Evolutionary conservation across 2,888 invertebrate genomes (phyloP).

Genomic region (Protophormia terraenovae): DNA sequence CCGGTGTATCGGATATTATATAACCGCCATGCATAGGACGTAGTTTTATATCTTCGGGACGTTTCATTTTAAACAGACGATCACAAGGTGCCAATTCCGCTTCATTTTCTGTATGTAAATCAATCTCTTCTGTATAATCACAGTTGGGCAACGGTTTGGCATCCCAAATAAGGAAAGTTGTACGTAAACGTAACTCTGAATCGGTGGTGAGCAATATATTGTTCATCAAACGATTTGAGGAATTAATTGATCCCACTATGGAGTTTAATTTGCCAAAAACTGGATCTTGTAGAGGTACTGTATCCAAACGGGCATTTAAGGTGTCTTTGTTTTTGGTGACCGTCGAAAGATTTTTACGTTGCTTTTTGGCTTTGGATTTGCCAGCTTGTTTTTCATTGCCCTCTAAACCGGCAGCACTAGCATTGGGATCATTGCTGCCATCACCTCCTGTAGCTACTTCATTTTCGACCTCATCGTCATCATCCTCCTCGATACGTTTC

Average conservation of each 20-base stretch:
- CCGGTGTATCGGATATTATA: slow-evolving; percentile 78
- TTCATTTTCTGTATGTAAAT: slow-evolving; percentile 60
- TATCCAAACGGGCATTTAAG: slow-evolving; percentile 79
- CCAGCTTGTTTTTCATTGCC: slow-evolving; percentile 54
- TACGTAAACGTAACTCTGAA: slow-evolving; percentile 77
- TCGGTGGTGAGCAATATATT: slow-evolving; percentile 83
- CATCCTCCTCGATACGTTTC: slow-evolving; percentile 67
- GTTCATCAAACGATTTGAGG: slow-evolving; percentile 84
- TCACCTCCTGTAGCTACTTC: slow-evolving; percentile 69
- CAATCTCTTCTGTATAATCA: slow-evolving; percentile 71
- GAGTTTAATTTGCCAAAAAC: slow-evolving; percentile 85
- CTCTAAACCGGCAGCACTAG: slow-evolving; percentile 67
- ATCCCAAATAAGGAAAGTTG: slow-evolving; percentile 78
- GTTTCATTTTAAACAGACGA: slow-evolving; percentile 71
- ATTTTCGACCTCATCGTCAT: slow-evolving; percentile 69
- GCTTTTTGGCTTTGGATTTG: slow-evolving; percentile 74
- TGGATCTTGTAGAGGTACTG: slow-evolving; percentile 82
- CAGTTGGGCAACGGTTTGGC: slow-evolving; percentile 61
- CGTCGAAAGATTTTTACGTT: slow-evolving; percentile 75
- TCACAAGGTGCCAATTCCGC: slow-evolving; percentile 69
- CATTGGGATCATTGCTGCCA: slow-evolving; percentile 69
- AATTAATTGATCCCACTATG: slow-evolving; percentile 84
- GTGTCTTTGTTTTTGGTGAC: slow-evolving; percentile 81
- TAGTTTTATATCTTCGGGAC: slow-evolving; percentile 72
- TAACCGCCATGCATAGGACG: slow-evolving; percentile 78